Conservation (phyloP, 35 echinoderm and acorn worm genomes). For the Anneissia japonica region DNA sequence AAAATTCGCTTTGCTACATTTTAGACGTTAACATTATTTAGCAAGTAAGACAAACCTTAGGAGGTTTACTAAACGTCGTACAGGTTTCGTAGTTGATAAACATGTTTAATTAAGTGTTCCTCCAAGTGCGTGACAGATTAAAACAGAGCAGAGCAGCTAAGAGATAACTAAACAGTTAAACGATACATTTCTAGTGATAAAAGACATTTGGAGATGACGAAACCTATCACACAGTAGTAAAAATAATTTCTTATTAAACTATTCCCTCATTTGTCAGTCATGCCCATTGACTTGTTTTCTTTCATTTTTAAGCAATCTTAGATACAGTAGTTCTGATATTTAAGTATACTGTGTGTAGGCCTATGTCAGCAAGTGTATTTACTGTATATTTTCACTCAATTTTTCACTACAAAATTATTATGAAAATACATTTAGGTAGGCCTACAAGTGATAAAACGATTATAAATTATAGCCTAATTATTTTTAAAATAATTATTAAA, state of each 20-base stretch:
- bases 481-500: too few species aligned
- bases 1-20: too few species aligned
- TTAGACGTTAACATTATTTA: too few species aligned
- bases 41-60: background rate
- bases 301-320: background rate
- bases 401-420: too few species aligned
- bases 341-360: too few species aligned
- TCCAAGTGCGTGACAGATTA: background rate
- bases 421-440: background rate
- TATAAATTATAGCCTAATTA: too few species aligned
- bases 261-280: too few species aligned
- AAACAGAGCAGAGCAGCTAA: background rate
- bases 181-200: background rate
- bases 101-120: background rate
- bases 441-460: too few species aligned
- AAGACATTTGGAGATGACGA: background rate
- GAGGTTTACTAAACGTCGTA: background rate
- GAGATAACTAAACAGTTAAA: too few species aligned
- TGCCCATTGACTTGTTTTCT: too few species aligned
- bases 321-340: background rate
- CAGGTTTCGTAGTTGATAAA: background rate
- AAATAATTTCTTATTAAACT: background rate
- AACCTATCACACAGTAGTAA: background rate
- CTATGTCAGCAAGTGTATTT: too few species aligned
- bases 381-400: too few species aligned